These are phyloP conservation scores for Platalea minor DNA, from an alignment of 2,797 vertebrate genomes.

Conservation along the genomic window DNA sequence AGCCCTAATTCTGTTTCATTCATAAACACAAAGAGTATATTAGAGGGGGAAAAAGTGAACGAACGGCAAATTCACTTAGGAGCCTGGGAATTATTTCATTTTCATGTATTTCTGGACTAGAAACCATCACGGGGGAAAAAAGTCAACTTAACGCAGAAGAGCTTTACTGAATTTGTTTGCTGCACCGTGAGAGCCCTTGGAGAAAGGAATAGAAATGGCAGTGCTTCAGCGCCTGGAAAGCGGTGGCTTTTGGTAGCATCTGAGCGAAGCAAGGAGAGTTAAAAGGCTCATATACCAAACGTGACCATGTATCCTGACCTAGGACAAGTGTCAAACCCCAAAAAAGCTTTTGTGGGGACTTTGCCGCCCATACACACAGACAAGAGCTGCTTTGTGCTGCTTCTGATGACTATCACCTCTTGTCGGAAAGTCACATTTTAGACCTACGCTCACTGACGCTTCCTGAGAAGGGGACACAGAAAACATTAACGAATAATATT, in stretches of 20 bases:
- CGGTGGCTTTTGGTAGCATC: background rate
- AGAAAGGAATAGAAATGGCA: background rate
- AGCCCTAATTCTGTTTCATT: conserved; percentile 65
- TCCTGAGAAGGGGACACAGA: background rate
- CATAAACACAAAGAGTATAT: conserved; percentile 50
- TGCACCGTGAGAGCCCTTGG: background rate
- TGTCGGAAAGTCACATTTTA: background rate
- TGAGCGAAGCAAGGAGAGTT: background rate
- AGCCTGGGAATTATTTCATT: conserved; percentile 8
- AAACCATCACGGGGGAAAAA: background rate
- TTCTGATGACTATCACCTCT: background rate
- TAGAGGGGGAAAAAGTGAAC: conserved; percentile 44
- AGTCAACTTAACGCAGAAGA: background rate
- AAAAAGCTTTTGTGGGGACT: background rate
- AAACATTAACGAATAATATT: background rate
- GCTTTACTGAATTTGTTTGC: background rate
- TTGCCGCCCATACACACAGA: background rate
- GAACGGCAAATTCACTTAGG: conserved; percentile 2
- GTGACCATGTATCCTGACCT: rapidly evolving
- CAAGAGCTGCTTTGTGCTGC: background rate
- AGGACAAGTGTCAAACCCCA: background rate
- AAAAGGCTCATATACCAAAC: background rate
- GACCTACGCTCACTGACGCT: background rate
- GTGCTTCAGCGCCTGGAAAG: background rate
- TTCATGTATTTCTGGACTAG: background rate